Evolutionary conservation across 2,113 vertebrate species (phyloP), one percentile per base, ranked within the genome.

Genomic region (Dicrurus megarhynchus): DNA sequence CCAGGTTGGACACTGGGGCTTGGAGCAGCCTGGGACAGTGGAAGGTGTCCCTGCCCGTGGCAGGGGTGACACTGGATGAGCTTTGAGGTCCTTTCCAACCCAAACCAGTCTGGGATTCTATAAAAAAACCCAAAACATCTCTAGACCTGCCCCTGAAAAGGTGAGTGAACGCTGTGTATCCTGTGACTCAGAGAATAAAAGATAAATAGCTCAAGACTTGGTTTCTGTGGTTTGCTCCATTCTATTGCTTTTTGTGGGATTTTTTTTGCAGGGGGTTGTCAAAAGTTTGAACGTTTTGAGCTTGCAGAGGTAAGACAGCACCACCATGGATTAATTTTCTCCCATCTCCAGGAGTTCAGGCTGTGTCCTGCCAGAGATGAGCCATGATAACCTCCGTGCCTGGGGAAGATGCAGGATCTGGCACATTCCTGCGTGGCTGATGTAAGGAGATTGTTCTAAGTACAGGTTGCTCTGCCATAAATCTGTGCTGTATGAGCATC

Each of bases 381-480:
- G 46, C 46, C 35, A 20, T 0, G 11, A 17, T 42, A 77, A 76
- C 0, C 0, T 46, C 63, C 0, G 1, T 53, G 50, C 47, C 73
- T 53, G 0, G 0, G 73, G 49, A 76, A 76, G 55, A 60, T 7
- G 67, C 74, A 87, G 71, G 75, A 87, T 19, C 55, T 50, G 47
- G 79, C 68, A 81, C 63, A 81, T 80, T 74, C 71, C 84, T 42
- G 9, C 0, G 1, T 0, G 37, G 70, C 74, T 92, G 78, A 94
- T 1, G n/a, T 76, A 63, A 90, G 0, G 2, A 52, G 64, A n/a
- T 28, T 14, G 22, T 33, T 67, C 39, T 27, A 79, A 69, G 70
- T 11, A 60, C 60, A 21, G 1, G 28, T 32, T 37, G 60, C 64
- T 60, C 44, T 23, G 46, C 52, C 9, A 2, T 47, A 70, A 69